phyloP scores from a whole-genome alignment of 2,113 vertebrate species.

The Gopherus flavomarginatus region DNA sequence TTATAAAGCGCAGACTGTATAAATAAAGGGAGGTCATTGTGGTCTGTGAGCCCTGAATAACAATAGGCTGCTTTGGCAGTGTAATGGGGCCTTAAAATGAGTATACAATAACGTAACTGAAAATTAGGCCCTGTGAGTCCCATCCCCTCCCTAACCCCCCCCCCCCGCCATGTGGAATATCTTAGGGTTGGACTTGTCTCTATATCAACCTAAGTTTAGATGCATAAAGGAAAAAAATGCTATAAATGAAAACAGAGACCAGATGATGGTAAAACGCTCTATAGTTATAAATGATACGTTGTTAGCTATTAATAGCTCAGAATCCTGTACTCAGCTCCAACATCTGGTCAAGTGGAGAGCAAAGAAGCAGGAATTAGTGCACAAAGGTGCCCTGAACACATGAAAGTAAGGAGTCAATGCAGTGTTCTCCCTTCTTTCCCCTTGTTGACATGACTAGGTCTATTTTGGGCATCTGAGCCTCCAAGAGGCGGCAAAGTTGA shows the following conservation, averaged over 20 bases:
- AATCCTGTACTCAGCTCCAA: not conserved
- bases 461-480: not conserved
- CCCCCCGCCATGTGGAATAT: not conserved
- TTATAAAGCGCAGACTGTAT: not conserved
- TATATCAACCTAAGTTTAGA: not conserved
- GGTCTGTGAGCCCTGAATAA: not conserved
- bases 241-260: not conserved
- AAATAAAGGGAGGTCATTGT: not conserved
- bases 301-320: not conserved
- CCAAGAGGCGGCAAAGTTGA: not conserved
- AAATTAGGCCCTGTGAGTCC: not conserved
- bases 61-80: not conserved
- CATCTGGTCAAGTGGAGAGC: not conserved
- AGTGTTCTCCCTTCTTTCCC: not conserved
- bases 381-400: not conserved
- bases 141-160: not conserved
- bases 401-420: not conserved
- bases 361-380: not conserved
- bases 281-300: not conserved
- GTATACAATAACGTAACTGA: not conserved
- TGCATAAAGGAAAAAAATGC: not conserved
- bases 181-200: not conserved
- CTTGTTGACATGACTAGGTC: not conserved
- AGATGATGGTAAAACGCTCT: not conserved
- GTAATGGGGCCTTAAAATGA: not conserved